A percentile compares a stretch with the other conserved stretches of the same genome.
phyloP scores from a whole-genome alignment of 1,140 invertebrate species.

The Aporrectodea caliginosa region DNA sequence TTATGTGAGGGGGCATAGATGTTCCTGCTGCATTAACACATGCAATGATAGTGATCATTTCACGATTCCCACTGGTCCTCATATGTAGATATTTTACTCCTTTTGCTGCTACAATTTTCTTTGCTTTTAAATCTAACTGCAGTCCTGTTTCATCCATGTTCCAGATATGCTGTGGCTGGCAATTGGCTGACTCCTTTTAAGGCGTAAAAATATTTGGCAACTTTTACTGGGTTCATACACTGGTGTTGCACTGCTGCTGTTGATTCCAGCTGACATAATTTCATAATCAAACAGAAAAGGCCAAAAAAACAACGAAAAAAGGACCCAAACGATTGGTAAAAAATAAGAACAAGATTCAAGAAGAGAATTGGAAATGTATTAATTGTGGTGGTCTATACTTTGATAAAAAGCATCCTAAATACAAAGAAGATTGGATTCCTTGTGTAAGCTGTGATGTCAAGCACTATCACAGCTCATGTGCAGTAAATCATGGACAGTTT shows the following conservation, averaged over 20 bases:
- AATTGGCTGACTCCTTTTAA: background rate
- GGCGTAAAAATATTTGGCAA: background rate
- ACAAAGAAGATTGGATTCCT: too few species aligned
- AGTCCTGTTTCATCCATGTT: background rate
- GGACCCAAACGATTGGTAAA: too few species aligned
- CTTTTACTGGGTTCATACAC: background rate
- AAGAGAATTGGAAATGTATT: too few species aligned
- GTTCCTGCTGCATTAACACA: background rate
- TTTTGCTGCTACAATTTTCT: conserved; percentile 15
- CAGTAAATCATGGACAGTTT: too few species aligned
- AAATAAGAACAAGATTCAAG: too few species aligned
- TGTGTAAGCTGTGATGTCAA: too few species aligned
- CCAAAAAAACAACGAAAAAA: too few species aligned
- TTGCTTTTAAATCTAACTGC: background rate
- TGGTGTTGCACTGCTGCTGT: background rate
- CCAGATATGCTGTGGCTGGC: background rate
- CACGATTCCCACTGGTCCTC: conserved; percentile 16
- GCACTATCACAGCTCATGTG: too few species aligned
- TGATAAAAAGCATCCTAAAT: too few species aligned
- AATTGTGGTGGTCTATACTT: too few species aligned
- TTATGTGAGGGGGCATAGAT: background rate
- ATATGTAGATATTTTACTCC: conserved; percentile 17
- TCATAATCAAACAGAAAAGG: too few species aligned
- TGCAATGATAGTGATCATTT: conserved; percentile 24
- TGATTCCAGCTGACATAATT: background rate